Percentiles rank a stretch among this genome's conserved stretches.
Conservation (phyloP, 1,140 invertebrate species). For the Monochamus saltuarius region DNA sequence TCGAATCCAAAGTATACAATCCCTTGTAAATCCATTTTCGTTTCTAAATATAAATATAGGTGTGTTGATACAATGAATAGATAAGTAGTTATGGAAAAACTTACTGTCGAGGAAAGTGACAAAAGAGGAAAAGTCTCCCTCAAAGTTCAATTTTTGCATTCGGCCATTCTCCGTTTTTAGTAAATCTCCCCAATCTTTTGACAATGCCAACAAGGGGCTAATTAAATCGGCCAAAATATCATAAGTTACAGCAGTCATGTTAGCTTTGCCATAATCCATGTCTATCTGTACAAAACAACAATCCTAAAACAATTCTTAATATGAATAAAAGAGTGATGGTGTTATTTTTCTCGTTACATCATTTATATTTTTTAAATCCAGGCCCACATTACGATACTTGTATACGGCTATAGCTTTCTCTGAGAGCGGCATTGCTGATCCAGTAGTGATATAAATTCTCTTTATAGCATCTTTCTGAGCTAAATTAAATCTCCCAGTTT, state of each 20-base stretch:
- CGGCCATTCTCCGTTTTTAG: constrained; percentile 52
- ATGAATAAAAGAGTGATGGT: not conserved
- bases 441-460: constrained; percentile 56
- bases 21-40: constrained; percentile 60
- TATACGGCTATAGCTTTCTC: constrained; percentile 60
- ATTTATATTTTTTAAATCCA: constrained; percentile 57
- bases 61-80: not conserved
- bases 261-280: constrained; percentile 50
- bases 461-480: constrained; percentile 50
- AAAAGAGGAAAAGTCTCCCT: constrained; percentile 58
- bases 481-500: constrained; percentile 56
- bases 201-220: constrained; percentile 51
- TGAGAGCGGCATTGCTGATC: constrained; percentile 52
- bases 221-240: constrained; percentile 54
- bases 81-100: constrained; percentile 34
- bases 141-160: constrained; percentile 56
- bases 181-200: constrained; percentile 58
- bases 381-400: constrained; percentile 51
- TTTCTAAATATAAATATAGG: constrained; percentile 54
- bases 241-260: constrained; percentile 53
- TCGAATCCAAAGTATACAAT: constrained; percentile 59
- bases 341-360: constrained; percentile 50
- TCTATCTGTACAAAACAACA: constrained; percentile 50
- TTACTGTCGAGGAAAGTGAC: constrained; percentile 57
- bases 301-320: constrained; percentile 33